Base-by-base conservation (phyloP, 2,797 vertebrate species). In the Acipenser oxyrinchus region DNA sequence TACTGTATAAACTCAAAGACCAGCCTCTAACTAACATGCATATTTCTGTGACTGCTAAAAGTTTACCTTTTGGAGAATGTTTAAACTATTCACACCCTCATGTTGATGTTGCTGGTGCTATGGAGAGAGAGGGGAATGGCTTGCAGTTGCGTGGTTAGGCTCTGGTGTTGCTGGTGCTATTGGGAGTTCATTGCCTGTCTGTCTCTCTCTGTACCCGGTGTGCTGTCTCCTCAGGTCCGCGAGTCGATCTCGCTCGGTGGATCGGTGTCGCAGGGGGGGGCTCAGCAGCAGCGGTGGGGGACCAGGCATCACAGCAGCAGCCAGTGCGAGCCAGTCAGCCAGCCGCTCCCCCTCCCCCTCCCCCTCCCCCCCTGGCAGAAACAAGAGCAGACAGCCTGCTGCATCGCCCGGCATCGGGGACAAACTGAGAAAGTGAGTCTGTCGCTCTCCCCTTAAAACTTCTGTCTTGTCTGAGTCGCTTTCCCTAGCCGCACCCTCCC, bases 401-500 rank as follows among this genome's bases (percentile, higher is more conserved):
- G 74, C 91, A 48, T 87, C 82, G 48, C 86, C 84, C 0, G 79
- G 85, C 1, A 69, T 94, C 70, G 90, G 87, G 86, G 94, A 96
- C 84, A 96, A 95, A 82, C 90, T 95, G 90, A 96, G 93, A 96
- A 96, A 95, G 94, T 96, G 78, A 91, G 85, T 71, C 23, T 18
- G 49, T 5, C 48, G 6, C 7, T 12, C 6, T 10, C 23, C 10
- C 18, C 4, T 37, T 12, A 53, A 1, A 13, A 1, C 49, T 12
- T 2, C 49, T 55, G 1, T 6, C 61, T 37, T 37, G 2, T 3
- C 23, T 37, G 23, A 2, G 23, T 37, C 23, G 23, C 23, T 37
- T n/a, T 23, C 49, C 62, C n/a, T 50, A 18, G 15, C 15, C 15
- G 1, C 15, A 18, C 1, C 15, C 15, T 18, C 15, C 15, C 15